Base-by-base conservation (phyloP, 2,113 vertebrate species). In the Tupaia tana region DNA sequence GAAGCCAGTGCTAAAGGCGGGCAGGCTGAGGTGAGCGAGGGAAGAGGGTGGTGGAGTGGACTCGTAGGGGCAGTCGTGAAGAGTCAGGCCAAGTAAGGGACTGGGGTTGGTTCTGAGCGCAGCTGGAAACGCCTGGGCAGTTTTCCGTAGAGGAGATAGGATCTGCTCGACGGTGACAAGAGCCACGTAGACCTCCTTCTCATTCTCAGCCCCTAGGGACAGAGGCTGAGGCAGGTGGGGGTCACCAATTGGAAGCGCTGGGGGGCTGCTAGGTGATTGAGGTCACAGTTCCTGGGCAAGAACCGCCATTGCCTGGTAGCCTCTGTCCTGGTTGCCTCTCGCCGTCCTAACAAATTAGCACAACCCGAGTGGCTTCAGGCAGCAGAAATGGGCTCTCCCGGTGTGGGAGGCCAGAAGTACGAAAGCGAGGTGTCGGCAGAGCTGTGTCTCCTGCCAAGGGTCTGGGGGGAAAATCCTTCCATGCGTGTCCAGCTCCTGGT, bases 371-470 rank as follows among this genome's bases (percentile, higher is more conserved):
- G 25, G 20, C 52, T 92, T 77, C 9, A 78, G 15, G 34, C 73
- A 61, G 6, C 31, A 61, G 54, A 58, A 29, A 2, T 22, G 7
- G 1, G 1, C 56, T 19, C 29, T 67, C 31, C 0, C 3, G 1
- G 27, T 19, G 52, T 54, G 6, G 2, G 15, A n/a, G 31, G n/a
- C 71, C 27, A 6, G 59, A 66, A 19, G 56, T 63, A 7, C 19
- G 19, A 31, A 70, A 0, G 9, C 7, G 64, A 64, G 19, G 56
- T 29, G 66, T 6, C 0, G 1, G 77, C 73, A 14, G 11, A 58
- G 54, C 25, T 2, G 0, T 15, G 66, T 29, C 16, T 3, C 56
- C 73, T 22, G 52, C 0, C 0, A 27, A 27, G 56, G 18, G 18
- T 25, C 61, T 2, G 1, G 31, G 25, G 43, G 70, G 15, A 11